Evolutionary conservation across 2,797 vertebrate genomes (phyloP), one percentile per base, ranked within the genome.

Genomic region (Syncerus caffer): DNA sequence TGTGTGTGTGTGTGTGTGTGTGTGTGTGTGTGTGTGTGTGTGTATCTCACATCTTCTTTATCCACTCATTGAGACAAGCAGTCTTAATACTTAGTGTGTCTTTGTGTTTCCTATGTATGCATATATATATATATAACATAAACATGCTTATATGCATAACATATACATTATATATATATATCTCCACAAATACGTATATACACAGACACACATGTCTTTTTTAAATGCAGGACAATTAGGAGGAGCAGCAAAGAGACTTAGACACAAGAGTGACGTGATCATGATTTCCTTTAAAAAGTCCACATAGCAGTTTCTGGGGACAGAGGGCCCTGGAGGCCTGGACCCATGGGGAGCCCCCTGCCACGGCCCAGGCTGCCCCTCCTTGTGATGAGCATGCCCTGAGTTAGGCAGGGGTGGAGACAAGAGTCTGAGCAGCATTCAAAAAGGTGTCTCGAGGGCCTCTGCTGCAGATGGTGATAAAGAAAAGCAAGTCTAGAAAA

Each of bases 301-400:
- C 4, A 3, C 27, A 12, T 17, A 11, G 86, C 21, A 11, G 42
- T n/a, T 14, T 45, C 7, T 31, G 38, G 53, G 34, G 38, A 47
- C 31, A 42, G 31, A 9, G 1, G 27, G 1, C 23, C 10, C 31
- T 7, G 19, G 50, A 47, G 50, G n/a, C 82, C 4, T n/a, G 7
- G 42, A 12, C 17, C 29, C 13, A 9, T 0, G 5, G 6, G 19
- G 29, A 45, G 78, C 25, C 29, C 79, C 3, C 50, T 7, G 53
- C 11, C 4, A 1, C 0, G 12, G 8, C n/a, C 76, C 9, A 2
- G 4, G 19, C 19, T 0, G 3, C 12, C 25, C 25, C 17, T 12
- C 10, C 17, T 0, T 4, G 21, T 25, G 34, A 2, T 0, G 7
- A 19, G 8, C 58, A 2, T 3, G 29, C 31, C 29, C 53, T 8